These are phyloP conservation scores for Lysiphlebus fabarum DNA, from an alignment of 1,140 invertebrate species.

Conservation along the genomic window DNA sequence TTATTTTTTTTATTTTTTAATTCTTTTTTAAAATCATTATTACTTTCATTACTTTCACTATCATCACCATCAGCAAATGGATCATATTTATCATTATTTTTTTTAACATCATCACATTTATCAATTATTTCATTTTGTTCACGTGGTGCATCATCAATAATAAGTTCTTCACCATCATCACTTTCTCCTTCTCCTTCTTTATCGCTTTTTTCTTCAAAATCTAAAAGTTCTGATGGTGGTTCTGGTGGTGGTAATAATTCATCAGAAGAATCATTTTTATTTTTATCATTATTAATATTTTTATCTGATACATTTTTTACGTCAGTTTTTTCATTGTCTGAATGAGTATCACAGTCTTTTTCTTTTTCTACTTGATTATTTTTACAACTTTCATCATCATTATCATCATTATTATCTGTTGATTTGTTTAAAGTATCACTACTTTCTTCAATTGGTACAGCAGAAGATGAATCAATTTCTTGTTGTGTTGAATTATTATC, in stretches of 20 bases:
- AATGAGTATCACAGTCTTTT: slow-evolving; percentile 50
- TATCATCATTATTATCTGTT: not conserved
- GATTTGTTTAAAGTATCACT: too few species aligned
- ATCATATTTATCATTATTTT: slow-evolving; percentile 65
- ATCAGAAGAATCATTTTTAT: slow-evolving; percentile 19
- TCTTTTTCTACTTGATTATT: slow-evolving; percentile 25
- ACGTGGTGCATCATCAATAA: slow-evolving; percentile 61
- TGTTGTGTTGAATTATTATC: not conserved
- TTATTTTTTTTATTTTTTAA: slow-evolving; percentile 26
- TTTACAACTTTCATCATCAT: not conserved
- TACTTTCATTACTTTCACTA: slow-evolving; percentile 47
- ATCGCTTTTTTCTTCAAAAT: slow-evolving; percentile 52
- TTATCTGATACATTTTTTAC: slow-evolving; percentile 35
- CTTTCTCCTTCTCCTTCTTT: slow-evolving; percentile 59
- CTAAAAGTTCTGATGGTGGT: slow-evolving; percentile 56
- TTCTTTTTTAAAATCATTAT: slow-evolving; percentile 18
- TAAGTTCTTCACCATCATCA: slow-evolving; percentile 58
- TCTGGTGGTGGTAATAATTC: slow-evolving; percentile 54
- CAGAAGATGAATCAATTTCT: not conserved
- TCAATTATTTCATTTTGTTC: not conserved
- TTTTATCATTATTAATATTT: slow-evolving; percentile 29
- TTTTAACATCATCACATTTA: slow-evolving; percentile 18
- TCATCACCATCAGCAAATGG: slow-evolving; percentile 57
- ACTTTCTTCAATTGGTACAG: not conserved
- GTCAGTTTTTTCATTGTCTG: slow-evolving; percentile 42